Conservation (phyloP, 2,888 invertebrate genomes). For the Lottia scabra region DNA sequence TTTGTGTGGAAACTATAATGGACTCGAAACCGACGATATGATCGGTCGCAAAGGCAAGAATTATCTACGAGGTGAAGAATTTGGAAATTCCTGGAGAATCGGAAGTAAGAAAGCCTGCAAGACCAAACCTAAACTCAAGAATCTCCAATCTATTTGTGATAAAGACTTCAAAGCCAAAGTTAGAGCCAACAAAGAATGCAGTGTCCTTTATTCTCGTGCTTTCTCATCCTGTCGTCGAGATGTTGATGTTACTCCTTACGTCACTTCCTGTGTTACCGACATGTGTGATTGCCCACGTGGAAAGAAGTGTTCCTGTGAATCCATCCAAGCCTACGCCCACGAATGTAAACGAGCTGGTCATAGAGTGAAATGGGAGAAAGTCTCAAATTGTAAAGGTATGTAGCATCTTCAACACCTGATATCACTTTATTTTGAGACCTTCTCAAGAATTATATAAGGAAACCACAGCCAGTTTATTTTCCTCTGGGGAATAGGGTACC, state of each 20-base stretch:
- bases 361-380: slow-evolving; percentile 31
- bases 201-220: slow-evolving; percentile 72
- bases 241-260: slow-evolving; percentile 85
- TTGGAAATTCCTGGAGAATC: slow-evolving; percentile 92
- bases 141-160: slow-evolving; percentile 45
- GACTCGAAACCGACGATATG: slow-evolving; percentile 86
- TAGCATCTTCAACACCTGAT: neutral
- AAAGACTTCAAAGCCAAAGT: slow-evolving; percentile 39
- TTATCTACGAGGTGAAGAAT: slow-evolving; percentile 77
- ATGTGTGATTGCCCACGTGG: slow-evolving; percentile 87
- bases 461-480: neutral
- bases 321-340: slow-evolving; percentile 88
- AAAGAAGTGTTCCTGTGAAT: slow-evolving; percentile 86
- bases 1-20: slow-evolving; percentile 94
- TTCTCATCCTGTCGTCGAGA: slow-evolving; percentile 85
- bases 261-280: slow-evolving; percentile 87
- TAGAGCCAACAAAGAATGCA: slow-evolving; percentile 70
- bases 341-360: slow-evolving; percentile 86
- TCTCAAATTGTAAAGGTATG: slow-evolving; percentile 38
- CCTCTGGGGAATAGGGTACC: no score
- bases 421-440: no score
- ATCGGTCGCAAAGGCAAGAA: slow-evolving; percentile 68
- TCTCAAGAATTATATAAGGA: neutral
- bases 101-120: slow-evolving; percentile 76
- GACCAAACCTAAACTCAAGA: slow-evolving; percentile 40